Evolutionary conservation across 1,140 invertebrate species (phyloP).

Genomic region (Aphis gossypii): DNA sequence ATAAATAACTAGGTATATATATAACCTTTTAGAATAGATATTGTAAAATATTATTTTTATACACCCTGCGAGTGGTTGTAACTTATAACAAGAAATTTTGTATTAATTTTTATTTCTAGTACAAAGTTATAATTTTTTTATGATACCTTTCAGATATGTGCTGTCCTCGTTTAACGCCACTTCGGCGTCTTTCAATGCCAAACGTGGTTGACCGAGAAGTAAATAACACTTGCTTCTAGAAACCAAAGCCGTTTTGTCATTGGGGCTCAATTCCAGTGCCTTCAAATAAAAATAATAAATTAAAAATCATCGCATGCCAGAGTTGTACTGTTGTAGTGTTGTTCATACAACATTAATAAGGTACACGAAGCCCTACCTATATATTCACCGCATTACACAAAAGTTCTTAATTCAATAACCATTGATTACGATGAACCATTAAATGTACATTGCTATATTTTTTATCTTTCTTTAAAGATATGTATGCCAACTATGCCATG

Average conservation of each 20-base stretch:
- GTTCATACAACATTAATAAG: not conserved
- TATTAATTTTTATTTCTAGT: not conserved
- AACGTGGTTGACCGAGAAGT: constrained; percentile 82
- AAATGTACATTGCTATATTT: too few species aligned
- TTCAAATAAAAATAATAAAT: constrained; percentile 65
- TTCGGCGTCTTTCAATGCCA: constrained; percentile 85
- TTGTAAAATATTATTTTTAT: too few species aligned
- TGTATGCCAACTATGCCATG: too few species aligned
- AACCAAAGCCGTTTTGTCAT: constrained; percentile 85
- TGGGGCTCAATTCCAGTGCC: constrained; percentile 86
- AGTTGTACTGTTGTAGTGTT: not conserved
- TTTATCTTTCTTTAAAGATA: too few species aligned
- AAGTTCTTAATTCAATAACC: not conserved
- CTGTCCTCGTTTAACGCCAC: constrained; percentile 78
- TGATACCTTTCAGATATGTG: constrained; percentile 73
- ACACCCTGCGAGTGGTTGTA: not conserved
- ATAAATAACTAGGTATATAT: too few species aligned
- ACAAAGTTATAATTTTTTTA: not conserved
- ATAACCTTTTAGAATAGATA: too few species aligned
- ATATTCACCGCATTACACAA: not conserved
- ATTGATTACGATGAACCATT: not conserved
- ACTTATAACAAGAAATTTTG: not conserved
- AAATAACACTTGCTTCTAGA: constrained; percentile 89
- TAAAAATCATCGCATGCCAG: not conserved
- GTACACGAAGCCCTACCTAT: not conserved